These are phyloP conservation scores for Arctopsyche grandis DNA, from an alignment of 1,140 invertebrate genomes.

Conservation along the genomic window DNA sequence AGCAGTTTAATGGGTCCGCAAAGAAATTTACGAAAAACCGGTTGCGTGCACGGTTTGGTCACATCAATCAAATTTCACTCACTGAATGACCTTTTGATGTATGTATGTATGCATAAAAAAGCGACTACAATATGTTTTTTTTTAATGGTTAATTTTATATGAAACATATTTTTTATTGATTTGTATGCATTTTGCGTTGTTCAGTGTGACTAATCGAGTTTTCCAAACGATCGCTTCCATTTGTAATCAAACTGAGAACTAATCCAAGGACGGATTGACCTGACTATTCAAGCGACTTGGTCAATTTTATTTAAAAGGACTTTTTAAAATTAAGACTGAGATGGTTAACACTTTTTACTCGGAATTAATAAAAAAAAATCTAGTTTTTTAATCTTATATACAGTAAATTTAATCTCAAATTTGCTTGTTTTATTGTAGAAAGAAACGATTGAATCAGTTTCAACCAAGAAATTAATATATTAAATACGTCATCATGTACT, in stretches of 20 bases:
- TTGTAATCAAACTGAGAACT: slow-evolving; percentile 18
- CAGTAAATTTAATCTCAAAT: too few species aligned
- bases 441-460: too few species aligned
- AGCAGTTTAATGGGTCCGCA: neutral
- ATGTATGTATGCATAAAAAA: too few species aligned
- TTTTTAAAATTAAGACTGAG: too few species aligned
- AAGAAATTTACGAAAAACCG: slow-evolving; percentile 23
- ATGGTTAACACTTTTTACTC: too few species aligned
- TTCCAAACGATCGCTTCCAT: slow-evolving; percentile 3
- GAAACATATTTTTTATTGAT: neutral
- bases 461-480: too few species aligned
- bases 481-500: too few species aligned
- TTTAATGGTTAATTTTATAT: too few species aligned
- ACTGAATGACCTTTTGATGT: too few species aligned
- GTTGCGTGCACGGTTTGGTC: neutral
- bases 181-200: neutral
- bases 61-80: slow-evolving; percentile 8
- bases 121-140: neutral
- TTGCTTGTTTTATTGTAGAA: too few species aligned
- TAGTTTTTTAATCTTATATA: too few species aligned
- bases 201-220: slow-evolving; percentile 29
- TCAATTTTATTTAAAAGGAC: neutral
- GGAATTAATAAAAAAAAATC: too few species aligned
- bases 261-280: slow-evolving; percentile 9
- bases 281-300: neutral